Conservation (phyloP, 2,888 invertebrate species). For the Chymomyza caudatula region DNA sequence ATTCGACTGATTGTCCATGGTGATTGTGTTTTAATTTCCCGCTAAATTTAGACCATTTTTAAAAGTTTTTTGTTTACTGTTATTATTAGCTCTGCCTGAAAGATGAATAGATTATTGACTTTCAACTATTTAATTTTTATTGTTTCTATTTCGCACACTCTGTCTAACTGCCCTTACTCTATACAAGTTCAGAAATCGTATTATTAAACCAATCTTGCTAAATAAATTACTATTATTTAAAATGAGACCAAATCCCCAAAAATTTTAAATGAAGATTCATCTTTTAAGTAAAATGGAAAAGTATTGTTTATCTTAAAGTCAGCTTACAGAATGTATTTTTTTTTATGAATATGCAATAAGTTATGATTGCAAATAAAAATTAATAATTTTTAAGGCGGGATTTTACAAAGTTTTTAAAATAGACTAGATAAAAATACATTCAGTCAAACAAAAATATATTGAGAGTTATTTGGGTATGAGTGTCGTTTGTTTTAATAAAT, state of each 20-base stretch:
- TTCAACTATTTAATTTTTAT: neutral
- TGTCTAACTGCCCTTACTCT: neutral
- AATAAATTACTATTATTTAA: neutral
- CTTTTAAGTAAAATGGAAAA: neutral
- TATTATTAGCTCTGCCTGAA: neutral
- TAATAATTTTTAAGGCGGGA: too few species aligned
- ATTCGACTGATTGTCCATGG: too few species aligned
- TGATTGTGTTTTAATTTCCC: neutral
- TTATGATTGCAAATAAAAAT: too few species aligned
- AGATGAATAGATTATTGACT: neutral
- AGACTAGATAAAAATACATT: too few species aligned
- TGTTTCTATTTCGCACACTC: neutral
- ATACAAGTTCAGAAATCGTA: neutral
- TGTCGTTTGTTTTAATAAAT: too few species aligned
- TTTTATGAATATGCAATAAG: too few species aligned
- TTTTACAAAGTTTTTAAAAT: too few species aligned
- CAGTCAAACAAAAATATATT: too few species aligned
- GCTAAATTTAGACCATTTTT: neutral
- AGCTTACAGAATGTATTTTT: too few species aligned
- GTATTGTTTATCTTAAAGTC: neutral
- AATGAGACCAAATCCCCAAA: neutral
- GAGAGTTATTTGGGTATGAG: too few species aligned
- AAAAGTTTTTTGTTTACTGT: too few species aligned
- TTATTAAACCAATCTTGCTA: neutral
- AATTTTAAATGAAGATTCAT: neutral